phyloP scores from a whole-genome alignment of 2,888 invertebrate species.

The Pyrochroa serraticornis region DNA sequence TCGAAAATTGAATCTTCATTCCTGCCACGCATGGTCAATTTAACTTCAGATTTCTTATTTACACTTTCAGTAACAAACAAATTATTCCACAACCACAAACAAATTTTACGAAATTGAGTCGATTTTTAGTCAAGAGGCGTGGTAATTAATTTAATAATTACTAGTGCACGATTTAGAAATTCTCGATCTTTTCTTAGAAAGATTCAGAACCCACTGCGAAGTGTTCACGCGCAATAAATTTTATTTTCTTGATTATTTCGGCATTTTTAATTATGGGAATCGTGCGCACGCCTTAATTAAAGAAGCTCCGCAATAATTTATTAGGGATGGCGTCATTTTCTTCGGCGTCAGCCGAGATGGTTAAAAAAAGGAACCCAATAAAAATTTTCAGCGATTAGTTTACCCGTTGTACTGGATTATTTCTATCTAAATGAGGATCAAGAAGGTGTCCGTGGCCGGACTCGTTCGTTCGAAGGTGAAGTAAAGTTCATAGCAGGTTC shows the following conservation, averaged over 20 bases:
- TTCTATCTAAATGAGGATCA: constrained; percentile 40
- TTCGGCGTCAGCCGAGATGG: background rate
- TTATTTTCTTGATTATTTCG: constrained; percentile 15
- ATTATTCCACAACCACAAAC: too few relatives aligned
- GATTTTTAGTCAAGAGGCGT: too few relatives aligned
- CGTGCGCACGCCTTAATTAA: constrained; percentile 36
- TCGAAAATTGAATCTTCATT: constrained; percentile 15
- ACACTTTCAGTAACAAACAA: too few relatives aligned
- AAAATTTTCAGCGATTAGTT: constrained; percentile 35
- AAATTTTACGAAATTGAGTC: too few relatives aligned
- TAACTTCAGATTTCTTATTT: too few relatives aligned
- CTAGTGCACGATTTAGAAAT: too few relatives aligned
- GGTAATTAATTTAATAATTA: too few relatives aligned
- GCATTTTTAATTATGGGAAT: constrained; percentile 29
- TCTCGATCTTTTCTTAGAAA: too few relatives aligned
- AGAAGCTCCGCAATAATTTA: constrained; percentile 36
- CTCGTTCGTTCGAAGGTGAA: constrained; percentile 12
- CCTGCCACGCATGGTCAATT: too few relatives aligned
- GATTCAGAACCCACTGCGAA: too few relatives aligned
- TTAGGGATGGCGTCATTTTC: constrained; percentile 13
- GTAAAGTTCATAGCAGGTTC: constrained; percentile 12
- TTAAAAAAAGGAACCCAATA: constrained; percentile 29
- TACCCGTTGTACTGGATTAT: constrained; percentile 33
- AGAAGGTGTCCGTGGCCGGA: constrained; percentile 12
- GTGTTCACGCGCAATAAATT: constrained; percentile 22